phyloP scores from a whole-genome alignment of 2,888 invertebrate genomes.

The Noctua janthina region DNA sequence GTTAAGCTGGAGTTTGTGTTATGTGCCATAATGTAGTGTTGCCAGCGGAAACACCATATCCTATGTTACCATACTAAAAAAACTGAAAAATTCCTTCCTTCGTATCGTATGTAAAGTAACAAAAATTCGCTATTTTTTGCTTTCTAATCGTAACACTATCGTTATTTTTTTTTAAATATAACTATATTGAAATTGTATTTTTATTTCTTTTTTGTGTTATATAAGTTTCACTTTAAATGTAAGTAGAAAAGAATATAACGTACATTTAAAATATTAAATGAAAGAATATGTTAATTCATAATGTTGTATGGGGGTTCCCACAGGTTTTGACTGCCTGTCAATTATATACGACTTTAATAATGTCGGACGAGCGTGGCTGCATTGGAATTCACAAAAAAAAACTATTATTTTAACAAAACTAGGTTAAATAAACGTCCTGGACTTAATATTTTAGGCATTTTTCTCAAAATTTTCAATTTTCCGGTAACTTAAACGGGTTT shows the following conservation, averaged over 20 bases:
- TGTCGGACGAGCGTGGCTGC: constrained; percentile 55
- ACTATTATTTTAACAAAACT: background rate
- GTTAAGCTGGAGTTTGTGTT: constrained; percentile 81
- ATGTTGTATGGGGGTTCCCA: constrained; percentile 72
- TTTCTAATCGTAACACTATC: constrained; percentile 83
- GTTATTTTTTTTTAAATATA: constrained; percentile 84
- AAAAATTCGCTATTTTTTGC: constrained; percentile 83
- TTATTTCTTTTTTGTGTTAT: constrained; percentile 76
- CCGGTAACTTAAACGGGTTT: background rate
- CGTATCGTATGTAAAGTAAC: constrained; percentile 84
- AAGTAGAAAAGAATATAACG: constrained; percentile 86
- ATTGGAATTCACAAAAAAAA: constrained; percentile 17
- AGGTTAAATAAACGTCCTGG: background rate
- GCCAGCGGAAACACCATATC: constrained; percentile 88
- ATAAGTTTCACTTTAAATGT: constrained; percentile 84
- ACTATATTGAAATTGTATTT: constrained; percentile 78
- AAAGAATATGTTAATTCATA: constrained; percentile 74
- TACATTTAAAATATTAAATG: constrained; percentile 77
- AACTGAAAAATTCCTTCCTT: constrained; percentile 80
- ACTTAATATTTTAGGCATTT: background rate
- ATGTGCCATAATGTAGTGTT: constrained; percentile 89
- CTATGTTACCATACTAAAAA: constrained; percentile 87
- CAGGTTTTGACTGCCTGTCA: constrained; percentile 58
- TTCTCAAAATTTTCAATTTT: background rate
- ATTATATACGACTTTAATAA: constrained; percentile 52